Conservation (phyloP, 2,113 vertebrate species). For the Phasianus colchicus region DNA sequence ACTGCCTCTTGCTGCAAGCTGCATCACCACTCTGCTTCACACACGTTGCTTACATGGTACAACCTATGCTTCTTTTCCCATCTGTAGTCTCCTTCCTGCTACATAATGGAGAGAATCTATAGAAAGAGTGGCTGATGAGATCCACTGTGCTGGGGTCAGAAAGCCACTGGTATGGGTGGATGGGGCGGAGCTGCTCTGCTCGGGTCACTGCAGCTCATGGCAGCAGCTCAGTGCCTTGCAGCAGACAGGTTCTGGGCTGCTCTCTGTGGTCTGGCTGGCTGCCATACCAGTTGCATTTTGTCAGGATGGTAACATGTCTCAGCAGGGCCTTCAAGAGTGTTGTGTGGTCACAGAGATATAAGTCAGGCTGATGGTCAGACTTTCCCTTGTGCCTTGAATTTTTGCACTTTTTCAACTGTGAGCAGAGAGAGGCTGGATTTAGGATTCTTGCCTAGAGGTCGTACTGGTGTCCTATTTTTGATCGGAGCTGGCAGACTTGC, state of each 20-base stretch:
- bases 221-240: not conserved
- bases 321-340: not conserved
- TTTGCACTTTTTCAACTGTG: not conserved
- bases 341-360: not conserved
- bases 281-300: not conserved
- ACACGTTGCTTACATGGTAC: rapidly evolving
- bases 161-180: rapidly evolving
- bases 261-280: not conserved
- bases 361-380: not conserved
- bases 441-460: not conserved
- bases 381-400: not conserved
- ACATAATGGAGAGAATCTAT: not conserved
- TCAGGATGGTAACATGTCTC: not conserved
- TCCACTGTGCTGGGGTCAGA: not conserved
- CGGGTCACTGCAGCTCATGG: rapidly evolving
- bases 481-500: not conserved
- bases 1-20: rapidly evolving
- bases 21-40: not conserved
- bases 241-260: not conserved
- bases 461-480: not conserved
- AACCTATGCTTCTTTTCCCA: not conserved
- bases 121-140: not conserved
- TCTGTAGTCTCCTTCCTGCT: not conserved
- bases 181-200: not conserved
- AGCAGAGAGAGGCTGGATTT: not conserved